These are phyloP conservation scores for Hirtodrosophila duncani DNA, from an alignment of 2,888 invertebrate genomes.

Conservation along the genomic window DNA sequence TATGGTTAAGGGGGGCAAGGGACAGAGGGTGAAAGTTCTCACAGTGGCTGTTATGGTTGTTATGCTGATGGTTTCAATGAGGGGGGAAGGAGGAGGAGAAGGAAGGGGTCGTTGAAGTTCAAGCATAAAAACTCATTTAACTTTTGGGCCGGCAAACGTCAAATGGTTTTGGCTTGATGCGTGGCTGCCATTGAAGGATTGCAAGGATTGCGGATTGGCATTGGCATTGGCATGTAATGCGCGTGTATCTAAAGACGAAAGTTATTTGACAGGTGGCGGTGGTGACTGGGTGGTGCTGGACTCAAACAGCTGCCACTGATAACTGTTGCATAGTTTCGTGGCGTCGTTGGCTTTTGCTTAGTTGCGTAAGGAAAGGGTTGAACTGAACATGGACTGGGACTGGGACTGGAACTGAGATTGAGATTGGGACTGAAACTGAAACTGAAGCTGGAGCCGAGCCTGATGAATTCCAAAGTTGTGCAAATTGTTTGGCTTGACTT, in stretches of 20 bases:
- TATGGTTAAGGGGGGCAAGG: constrained; percentile 4
- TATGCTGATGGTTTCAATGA: neutral
- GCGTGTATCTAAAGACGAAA: no score
- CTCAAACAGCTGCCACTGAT: constrained; percentile 25
- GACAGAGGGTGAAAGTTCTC: neutral
- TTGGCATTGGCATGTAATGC: no score
- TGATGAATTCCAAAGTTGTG: constrained; percentile 63
- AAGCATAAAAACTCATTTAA: constrained; percentile 74
- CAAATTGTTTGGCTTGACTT: constrained; percentile 54
- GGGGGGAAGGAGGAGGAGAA: neutral
- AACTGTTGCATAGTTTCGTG: constrained; percentile 65
- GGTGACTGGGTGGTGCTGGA: neutral
- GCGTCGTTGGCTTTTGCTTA: constrained; percentile 56
- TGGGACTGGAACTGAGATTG: constrained; percentile 35
- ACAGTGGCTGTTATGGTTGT: neutral
- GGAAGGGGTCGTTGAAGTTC: neutral
- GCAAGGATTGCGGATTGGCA: no score
- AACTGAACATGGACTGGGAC: constrained; percentile 7
- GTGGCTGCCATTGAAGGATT: no score
- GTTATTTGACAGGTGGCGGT: constrained; percentile 46
- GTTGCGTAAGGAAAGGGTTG: neutral
- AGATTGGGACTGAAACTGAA: constrained; percentile 40
- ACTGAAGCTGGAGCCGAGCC: constrained; percentile 59
- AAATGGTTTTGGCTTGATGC: constrained; percentile 46
- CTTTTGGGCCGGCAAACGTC: constrained; percentile 68